Evolutionary conservation across 2,888 invertebrate genomes (phyloP), one percentile per base, ranked within the genome.

Genomic region (Nomada ruficornis): DNA sequence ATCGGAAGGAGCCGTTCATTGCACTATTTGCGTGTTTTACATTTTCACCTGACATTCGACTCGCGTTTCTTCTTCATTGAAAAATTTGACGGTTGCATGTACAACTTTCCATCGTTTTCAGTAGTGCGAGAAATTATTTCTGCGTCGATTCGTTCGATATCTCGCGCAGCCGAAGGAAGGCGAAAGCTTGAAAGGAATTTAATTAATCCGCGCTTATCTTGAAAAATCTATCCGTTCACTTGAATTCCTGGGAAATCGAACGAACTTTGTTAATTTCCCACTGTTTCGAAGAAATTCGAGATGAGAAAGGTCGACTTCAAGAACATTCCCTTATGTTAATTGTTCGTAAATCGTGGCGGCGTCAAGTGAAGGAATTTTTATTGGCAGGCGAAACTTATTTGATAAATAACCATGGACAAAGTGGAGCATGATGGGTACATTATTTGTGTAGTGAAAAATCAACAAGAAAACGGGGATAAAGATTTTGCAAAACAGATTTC

Each of bases 91-190:
- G 20, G 5, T 13, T 9, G 20, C 23, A 10, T 36, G 5, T 23
- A 26, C 7, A 1, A 36, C 36, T 29, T 59, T 50, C 23, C 20
- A 1, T 29, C 59, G 15, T 44, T 59, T n/a, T n/a, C 13, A 4
- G 26, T 18, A 4, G 68, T 4, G 2, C 20, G 3, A 73, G 47
- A 36, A 65, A 65, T 57, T 65, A 13, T 65, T 59, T 65, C 55
- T 65, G 59, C 59, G 4, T 65, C 36, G 65, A 65, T 59, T 65
- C 55, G 65, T 59, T 65, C 50, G 73, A 36, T 65, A 65, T 36
- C n/a, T 29, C 20, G 54, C 2, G 36, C 20, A 10, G 59, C 62
- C 29, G 54, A 65, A 75, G 54, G 63, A 55, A 44, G 15, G 47
- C 29, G 65, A 36, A 36, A 63, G 57, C 47, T 18, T 20, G 18